Evolutionary conservation across 2,888 invertebrate species (phyloP).

Genomic region (Coecobrya sp.): DNA sequence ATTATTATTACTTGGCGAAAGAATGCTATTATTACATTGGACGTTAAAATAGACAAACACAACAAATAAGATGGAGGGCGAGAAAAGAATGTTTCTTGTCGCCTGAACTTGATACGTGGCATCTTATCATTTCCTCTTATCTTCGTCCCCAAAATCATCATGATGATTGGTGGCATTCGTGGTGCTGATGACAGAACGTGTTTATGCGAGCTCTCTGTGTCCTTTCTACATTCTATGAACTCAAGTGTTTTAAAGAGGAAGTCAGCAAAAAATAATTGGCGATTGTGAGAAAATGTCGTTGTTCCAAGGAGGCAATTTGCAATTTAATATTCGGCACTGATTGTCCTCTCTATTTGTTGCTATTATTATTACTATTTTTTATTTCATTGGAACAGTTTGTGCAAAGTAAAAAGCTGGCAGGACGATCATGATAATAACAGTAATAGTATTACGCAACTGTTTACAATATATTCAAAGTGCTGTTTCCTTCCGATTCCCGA

Average conservation of each 20-base stretch:
- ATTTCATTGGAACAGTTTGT: constrained; percentile 11
- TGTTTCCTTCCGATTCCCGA: neutral
- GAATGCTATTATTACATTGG: neutral
- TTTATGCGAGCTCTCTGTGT: neutral
- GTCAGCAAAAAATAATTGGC: constrained; percentile 1
- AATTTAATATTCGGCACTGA: constrained; percentile 32
- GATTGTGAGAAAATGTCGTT: constrained; percentile 16
- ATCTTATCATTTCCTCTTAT: constrained; percentile 62
- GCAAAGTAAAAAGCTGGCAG: constrained; percentile 1
- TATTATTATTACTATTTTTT: constrained; percentile 17
- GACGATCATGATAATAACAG: neutral
- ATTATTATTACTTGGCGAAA: neutral
- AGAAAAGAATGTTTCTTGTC: constrained; percentile 44
- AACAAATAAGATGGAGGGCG: neutral
- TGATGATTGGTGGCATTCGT: neutral
- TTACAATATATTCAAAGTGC: neutral
- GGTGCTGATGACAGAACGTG: neutral
- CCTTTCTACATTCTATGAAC: neutral
- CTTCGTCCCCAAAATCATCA: constrained; percentile 13
- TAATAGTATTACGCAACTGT: constrained; percentile 3
- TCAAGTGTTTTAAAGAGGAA: neutral
- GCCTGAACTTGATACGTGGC: constrained; percentile 66
- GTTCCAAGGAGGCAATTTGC: constrained; percentile 18
- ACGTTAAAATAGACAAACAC: neutral
- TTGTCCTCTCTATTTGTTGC: neutral